Conservation (phyloP, 2,797 vertebrate species). For the Mus spretus region DNA sequence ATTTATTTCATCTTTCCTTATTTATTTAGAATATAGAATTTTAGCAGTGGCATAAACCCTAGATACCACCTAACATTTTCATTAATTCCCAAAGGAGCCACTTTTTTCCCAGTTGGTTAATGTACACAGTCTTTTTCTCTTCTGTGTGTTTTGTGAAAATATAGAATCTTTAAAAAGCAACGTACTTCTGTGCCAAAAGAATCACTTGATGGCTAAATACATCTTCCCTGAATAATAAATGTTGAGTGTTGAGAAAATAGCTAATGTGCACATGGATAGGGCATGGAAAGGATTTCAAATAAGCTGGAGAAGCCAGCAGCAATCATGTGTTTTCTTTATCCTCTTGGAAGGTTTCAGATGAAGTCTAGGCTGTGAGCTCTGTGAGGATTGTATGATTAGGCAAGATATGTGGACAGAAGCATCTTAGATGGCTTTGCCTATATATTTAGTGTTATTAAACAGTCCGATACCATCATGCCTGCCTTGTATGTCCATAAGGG, state of each 20-base stretch:
- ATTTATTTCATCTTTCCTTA: neutral
- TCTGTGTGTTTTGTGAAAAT: constrained; percentile 4
- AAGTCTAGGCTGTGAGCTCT: neutral
- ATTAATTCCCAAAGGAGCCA: neutral
- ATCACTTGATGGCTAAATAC: neutral
- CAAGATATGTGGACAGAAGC: neutral
- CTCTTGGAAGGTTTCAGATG: neutral
- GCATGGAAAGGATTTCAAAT: neutral
- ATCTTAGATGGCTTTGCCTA: neutral
- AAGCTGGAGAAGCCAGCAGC: neutral
- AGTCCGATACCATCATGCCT: constrained; percentile 21
- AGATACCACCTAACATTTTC: neutral
- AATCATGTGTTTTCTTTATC: neutral
- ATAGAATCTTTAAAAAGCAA: constrained; percentile 50
- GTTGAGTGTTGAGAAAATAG: neutral
- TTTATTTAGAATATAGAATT: neutral
- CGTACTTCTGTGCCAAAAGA: neutral
- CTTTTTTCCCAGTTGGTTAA: neutral
- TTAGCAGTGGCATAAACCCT: neutral
- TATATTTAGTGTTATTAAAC: constrained; percentile 58
- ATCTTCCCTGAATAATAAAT: neutral
- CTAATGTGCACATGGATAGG: neutral
- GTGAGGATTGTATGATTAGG: constrained; percentile 18
- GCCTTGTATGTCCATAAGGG: neutral
- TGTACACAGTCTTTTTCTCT: neutral